A percentile compares a stretch with the other conserved stretches of the same genome.
These are phyloP conservation scores for Phymatocera aterrima DNA, from an alignment of 2,888 invertebrate species.

Conservation along the genomic window DNA sequence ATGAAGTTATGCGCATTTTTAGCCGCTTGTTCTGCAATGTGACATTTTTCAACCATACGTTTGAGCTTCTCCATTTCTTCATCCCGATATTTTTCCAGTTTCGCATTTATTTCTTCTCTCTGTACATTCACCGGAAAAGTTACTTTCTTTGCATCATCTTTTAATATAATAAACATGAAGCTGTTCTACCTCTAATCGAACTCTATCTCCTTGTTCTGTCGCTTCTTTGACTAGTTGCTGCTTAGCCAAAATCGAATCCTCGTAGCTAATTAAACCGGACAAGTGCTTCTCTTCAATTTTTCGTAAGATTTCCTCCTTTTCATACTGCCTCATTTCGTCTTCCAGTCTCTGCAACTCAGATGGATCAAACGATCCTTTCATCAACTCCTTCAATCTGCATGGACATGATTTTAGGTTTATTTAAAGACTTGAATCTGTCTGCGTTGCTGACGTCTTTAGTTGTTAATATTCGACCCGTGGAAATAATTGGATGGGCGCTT, in stretches of 20 bases:
- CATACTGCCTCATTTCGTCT: constrained; percentile 19
- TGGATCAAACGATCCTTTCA: constrained; percentile 38
- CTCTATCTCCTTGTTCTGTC: constrained; percentile 23
- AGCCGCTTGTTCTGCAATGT: constrained; percentile 50
- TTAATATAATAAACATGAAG: not conserved
- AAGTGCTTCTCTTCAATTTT: constrained; percentile 41
- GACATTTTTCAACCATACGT: constrained; percentile 53
- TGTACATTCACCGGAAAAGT: constrained; percentile 12
- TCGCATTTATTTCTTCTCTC: constrained; percentile 52
- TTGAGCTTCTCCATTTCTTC: constrained; percentile 48
- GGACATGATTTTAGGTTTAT: too few relatives aligned
- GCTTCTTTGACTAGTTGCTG: constrained; percentile 20
- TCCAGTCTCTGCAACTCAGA: constrained; percentile 25
- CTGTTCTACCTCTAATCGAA: constrained; percentile 25
- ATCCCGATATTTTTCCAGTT: constrained; percentile 51
- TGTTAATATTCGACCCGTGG: too few relatives aligned
- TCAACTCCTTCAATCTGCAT: constrained; percentile 30
- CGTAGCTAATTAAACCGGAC: constrained; percentile 28
- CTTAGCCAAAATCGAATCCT: constrained; percentile 42
- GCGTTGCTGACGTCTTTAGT: too few relatives aligned
- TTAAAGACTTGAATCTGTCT: too few relatives aligned
- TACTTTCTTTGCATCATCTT: not conserved
- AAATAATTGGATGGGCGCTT: too few relatives aligned
- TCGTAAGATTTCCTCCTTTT: constrained; percentile 33
- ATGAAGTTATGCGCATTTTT: constrained; percentile 51